These are phyloP conservation scores for Athalia rosae DNA, from an alignment of 2,888 invertebrate genomes.

Conservation along the genomic window DNA sequence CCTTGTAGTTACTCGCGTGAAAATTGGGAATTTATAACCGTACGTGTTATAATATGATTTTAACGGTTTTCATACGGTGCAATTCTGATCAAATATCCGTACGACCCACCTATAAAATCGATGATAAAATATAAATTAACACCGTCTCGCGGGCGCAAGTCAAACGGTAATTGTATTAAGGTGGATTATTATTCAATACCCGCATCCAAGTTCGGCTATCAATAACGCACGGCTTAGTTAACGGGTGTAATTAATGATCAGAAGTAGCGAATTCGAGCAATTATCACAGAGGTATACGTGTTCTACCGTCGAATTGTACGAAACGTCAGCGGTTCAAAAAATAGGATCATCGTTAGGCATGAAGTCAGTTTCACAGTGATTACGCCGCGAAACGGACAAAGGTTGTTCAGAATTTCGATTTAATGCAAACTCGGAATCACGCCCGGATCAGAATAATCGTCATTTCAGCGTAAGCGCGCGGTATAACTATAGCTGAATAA, in stretches of 20 bases:
- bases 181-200: conserved; percentile 31
- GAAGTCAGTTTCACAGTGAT: background rate
- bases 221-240: conserved; percentile 24
- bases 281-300: background rate
- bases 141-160: background rate
- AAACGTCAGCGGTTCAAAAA: background rate
- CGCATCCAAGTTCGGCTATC: conserved; percentile 13
- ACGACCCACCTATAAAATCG: background rate
- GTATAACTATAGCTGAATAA: background rate
- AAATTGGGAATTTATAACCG: too few species aligned
- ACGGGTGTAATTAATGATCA: background rate
- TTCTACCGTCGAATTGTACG: background rate
- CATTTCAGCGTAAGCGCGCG: background rate
- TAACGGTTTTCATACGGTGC: too few species aligned
- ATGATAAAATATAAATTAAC: conserved; percentile 7
- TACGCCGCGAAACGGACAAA: background rate
- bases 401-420: too few species aligned
- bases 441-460: background rate
- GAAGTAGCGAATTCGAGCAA: too few species aligned
- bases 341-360: background rate
- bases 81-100: too few species aligned
- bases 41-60: too few species aligned
- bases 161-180: conserved; percentile 7
- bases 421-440: too few species aligned
- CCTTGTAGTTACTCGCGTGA: too few species aligned